phyloP scores from a whole-genome alignment of 2,888 invertebrate species.

The Ophion obscuratus region DNA sequence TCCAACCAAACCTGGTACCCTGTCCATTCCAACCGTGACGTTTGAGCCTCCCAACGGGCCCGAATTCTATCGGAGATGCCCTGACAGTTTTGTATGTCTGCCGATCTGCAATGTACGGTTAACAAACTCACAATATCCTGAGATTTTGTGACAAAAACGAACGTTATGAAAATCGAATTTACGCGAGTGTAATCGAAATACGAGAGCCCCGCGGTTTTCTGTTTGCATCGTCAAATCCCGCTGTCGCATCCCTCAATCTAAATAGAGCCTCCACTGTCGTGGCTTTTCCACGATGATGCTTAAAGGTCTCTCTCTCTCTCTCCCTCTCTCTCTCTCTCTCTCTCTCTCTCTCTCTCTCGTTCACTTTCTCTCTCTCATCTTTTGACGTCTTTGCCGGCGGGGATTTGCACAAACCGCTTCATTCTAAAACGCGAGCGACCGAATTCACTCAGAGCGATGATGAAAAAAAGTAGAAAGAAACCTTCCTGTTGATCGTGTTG shows the following conservation, averaged over 20 bases:
- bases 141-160: neutral
- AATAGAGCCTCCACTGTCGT: neutral
- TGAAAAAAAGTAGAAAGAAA: constrained; percentile 3
- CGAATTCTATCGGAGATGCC: neutral
- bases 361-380: neutral
- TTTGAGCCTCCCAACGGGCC: neutral
- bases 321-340: neutral
- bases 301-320: neutral
- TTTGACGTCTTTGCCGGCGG: neutral
- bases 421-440: neutral
- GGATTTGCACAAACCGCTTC: constrained; percentile 19
- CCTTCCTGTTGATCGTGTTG: constrained; percentile 8
- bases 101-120: neutral
- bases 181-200: neutral
- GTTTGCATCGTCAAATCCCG: neutral
- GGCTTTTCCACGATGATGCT: neutral
- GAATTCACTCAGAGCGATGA: constrained; percentile 14
- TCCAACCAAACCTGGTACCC: neutral
- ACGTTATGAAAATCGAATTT: neutral
- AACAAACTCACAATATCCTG: neutral
- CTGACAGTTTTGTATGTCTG: neutral
- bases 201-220: neutral
- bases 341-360: neutral
- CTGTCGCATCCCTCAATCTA: neutral
- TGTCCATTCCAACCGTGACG: neutral